phyloP scores from a whole-genome alignment of 2,888 invertebrate genomes.

The Dastarcus helophoroides region DNA sequence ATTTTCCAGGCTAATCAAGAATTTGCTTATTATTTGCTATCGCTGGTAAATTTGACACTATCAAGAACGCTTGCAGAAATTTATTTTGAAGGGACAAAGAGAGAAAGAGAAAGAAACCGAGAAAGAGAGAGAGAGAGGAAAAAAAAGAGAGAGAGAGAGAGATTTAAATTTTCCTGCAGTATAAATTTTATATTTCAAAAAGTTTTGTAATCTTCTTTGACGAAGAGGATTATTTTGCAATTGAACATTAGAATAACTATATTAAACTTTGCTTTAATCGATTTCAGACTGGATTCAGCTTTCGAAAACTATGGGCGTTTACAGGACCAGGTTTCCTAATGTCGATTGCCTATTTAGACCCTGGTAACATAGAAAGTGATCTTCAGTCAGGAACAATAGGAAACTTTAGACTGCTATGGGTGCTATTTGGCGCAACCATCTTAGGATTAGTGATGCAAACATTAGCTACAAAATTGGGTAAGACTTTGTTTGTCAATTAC shows the following conservation, averaged over 20 bases:
- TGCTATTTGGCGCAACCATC: constrained; percentile 69
- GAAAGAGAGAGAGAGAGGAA: too few relatives aligned
- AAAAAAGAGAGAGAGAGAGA: too few relatives aligned
- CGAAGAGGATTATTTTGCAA: constrained; percentile 4
- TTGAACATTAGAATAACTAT: too few relatives aligned
- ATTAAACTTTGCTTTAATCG: too few relatives aligned
- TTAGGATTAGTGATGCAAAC: constrained; percentile 76
- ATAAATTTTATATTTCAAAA: not conserved
- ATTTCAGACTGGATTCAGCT: constrained; percentile 57
- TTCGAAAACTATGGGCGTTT: constrained; percentile 80
- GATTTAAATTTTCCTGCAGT: not conserved
- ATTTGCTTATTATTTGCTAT: too few relatives aligned
- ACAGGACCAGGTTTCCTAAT: constrained; percentile 86
- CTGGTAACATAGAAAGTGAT: constrained; percentile 87
- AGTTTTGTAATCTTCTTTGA: constrained; percentile 6
- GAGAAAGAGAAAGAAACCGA: too few relatives aligned
- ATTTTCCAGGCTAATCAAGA: too few relatives aligned
- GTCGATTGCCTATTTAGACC: constrained; percentile 86
- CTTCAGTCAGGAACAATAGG: constrained; percentile 72
- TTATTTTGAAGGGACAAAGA: too few relatives aligned
- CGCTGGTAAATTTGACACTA: too few relatives aligned
- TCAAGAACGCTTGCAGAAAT: too few relatives aligned
- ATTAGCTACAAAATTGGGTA: constrained; percentile 49
- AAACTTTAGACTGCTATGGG: constrained; percentile 73
- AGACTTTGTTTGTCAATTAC: constrained; percentile 36